A percentile compares a stretch with the other conserved stretches of the same genome.
These are phyloP conservation scores for Quadriops clusia DNA, from an alignment of 2,888 invertebrate genomes.

Conservation along the genomic window DNA sequence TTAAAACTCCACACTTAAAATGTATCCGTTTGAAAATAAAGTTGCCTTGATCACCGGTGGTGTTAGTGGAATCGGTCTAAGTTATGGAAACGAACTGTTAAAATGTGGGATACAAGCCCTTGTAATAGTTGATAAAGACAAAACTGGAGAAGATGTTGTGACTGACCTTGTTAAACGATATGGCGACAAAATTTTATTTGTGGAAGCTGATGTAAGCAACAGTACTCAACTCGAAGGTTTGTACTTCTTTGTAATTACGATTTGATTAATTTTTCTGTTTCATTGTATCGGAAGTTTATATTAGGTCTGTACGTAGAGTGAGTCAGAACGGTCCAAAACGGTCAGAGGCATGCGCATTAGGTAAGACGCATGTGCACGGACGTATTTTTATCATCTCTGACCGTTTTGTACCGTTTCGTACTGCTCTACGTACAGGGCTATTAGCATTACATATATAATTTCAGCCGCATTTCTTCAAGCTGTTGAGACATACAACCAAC, in stretches of 20 bases:
- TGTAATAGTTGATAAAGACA: conserved; percentile 7
- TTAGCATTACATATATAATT: no score
- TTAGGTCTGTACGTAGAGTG: no score
- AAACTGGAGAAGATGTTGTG: conserved; percentile 5
- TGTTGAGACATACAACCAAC: conserved; percentile 8
- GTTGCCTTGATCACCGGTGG: conserved; percentile 12
- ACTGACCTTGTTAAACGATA: conserved; percentile 4
- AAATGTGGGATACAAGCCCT: conserved; percentile 11
- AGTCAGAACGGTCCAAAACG: no score
- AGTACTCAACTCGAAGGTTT: conserved; percentile 8
- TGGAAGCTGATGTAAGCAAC: conserved; percentile 7
- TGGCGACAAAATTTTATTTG: conserved; percentile 3
- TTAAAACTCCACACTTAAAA: no score
- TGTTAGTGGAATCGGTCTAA: conserved; percentile 10
- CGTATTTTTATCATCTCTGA: no score
- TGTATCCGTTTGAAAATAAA: no score
- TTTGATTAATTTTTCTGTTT: conserved; percentile 1
- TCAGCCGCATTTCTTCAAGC: conserved; percentile 9
- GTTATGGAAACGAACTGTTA: conserved; percentile 8
- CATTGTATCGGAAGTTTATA: no score
- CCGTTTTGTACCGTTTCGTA: no score
- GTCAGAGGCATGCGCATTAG: no score
- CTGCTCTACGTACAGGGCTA: no score
- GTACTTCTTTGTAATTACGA: not conserved
- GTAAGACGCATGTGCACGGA: no score